Conservation (phyloP, 1,140 invertebrate species). For the Caerostris darwini region DNA sequence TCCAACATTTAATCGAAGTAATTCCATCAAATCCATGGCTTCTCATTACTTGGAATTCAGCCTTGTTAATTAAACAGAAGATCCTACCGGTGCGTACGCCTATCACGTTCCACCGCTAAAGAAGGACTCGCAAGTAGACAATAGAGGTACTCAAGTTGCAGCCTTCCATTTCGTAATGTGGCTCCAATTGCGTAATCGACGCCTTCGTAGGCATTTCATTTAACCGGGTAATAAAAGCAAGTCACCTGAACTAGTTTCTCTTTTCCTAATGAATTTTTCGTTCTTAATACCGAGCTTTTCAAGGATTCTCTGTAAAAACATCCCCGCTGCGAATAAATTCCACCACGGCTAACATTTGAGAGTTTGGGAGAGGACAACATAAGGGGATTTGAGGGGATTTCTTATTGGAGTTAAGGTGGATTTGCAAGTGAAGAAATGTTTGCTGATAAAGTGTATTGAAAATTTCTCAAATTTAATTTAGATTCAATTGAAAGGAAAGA, state of each 20-base stretch:
- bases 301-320: conserved; percentile 7
- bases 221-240: conserved; percentile 58
- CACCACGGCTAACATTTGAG: not conserved
- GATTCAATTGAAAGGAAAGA: not conserved
- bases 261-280: conserved; percentile 57
- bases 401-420: not conserved
- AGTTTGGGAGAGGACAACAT: not conserved
- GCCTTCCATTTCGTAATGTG: conserved; percentile 53
- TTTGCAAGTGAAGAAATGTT: conserved; percentile 1
- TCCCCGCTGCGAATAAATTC: not conserved
- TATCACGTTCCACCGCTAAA: conserved; percentile 27
- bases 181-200: conserved; percentile 48
- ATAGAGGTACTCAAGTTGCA: conserved; percentile 33
- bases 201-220: conserved; percentile 34
- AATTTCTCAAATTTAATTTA: conserved; percentile 3
- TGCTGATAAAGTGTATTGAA: not conserved
- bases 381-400: not conserved
- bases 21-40: conserved; percentile 66
- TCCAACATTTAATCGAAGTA: conserved; percentile 65
- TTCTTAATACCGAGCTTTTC: not conserved
- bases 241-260: conserved; percentile 24
- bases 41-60: conserved; percentile 56
- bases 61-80: conserved; percentile 68
- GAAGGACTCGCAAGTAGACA: conserved; percentile 43
- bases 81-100: not conserved